Base-by-base conservation (phyloP, 2,113 vertebrate species). In the Coregonus clupeaformis region DNA sequence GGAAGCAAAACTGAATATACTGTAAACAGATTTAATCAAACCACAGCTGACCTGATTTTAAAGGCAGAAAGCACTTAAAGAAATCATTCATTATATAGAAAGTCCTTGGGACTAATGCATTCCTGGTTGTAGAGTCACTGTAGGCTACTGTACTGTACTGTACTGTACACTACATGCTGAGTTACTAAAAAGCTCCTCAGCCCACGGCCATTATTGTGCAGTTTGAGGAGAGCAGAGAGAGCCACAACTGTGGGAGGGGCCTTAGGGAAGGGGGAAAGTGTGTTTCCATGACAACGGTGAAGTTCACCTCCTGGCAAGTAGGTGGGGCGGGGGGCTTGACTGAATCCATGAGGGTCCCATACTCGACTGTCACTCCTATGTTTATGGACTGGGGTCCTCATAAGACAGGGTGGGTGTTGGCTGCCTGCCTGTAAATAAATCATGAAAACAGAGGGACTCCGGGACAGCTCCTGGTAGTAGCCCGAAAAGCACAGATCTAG, bases 361-460 rank as follows among this genome's bases (percentile, higher is more conserved):
- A 69, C 20, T 20, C 24, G 16, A n/a, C 47, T 68, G 45, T 0
- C 42, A 59, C 69, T 36, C 62, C 11, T n/a, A 69, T 49, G 0
- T 22, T 11, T 42, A 22, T 9, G 22, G 63, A 65, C 63, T 65
- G 25, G 63, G 63, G 63, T 25, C 25, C 25, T 14, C 25, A 30
- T 7, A 45, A 68, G 30, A 45, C 27, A 32, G 20, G 25, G 30
- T 6, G 32, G 62, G 6, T 49, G 36, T 18, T 81, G 76, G 76
- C 80, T 75, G 77, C 29, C 67, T 78, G 64, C 55, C 45, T 78
- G 83, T 91, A 69, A 89, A 91, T 89, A 89, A 91, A 86, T 85
- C 42, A 91, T 88, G 78, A 85, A 74, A 70, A 68, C 1, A 72
- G 3, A 36, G 55, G 72, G 74, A 73, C 75, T 70, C 62, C 70